Percentiles rank a stretch among this genome's conserved stretches.
phyloP scores from a whole-genome alignment of 2,113 vertebrate genomes.

The Toxotes chatareus region DNA sequence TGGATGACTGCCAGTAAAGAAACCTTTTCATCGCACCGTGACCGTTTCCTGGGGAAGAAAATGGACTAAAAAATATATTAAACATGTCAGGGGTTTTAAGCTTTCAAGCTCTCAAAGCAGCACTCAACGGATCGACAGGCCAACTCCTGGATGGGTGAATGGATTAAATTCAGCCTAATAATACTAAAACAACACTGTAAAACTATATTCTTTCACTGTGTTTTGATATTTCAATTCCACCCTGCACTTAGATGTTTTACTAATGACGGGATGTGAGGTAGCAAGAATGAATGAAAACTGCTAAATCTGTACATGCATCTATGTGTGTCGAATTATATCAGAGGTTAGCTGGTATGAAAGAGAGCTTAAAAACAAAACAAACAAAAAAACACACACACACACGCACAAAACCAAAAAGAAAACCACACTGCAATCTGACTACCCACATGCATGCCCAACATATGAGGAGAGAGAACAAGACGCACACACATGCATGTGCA shows the following conservation, averaged over 20 bases:
- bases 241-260: constrained; percentile 34
- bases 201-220: constrained; percentile 11
- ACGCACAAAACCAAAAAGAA: constrained; percentile 28
- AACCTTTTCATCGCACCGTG: constrained; percentile 65
- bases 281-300: constrained; percentile 36
- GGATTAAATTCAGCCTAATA: constrained; percentile 44
- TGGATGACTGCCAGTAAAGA: constrained; percentile 64
- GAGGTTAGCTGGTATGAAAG: constrained; percentile 28
- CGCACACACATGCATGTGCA: constrained; percentile 4
- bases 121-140: constrained; percentile 38
- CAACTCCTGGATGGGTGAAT: constrained; percentile 30
- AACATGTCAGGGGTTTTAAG: constrained; percentile 59
- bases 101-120: constrained; percentile 41
- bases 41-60: constrained; percentile 62
- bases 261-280: constrained; percentile 45
- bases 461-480: not conserved
- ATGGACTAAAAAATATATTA: constrained; percentile 54
- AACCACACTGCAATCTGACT: constrained; percentile 51
- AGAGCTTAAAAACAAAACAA: constrained; percentile 12
- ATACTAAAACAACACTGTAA: constrained; percentile 58
- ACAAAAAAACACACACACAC: too few relatives aligned
- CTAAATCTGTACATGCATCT: not conserved
- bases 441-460: constrained; percentile 46
- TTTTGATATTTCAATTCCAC: constrained; percentile 22
- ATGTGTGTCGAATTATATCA: constrained; percentile 9